Evolutionary conservation across 2,888 invertebrate species (phyloP).

Genomic region (Cecidostiba fungosa): DNA sequence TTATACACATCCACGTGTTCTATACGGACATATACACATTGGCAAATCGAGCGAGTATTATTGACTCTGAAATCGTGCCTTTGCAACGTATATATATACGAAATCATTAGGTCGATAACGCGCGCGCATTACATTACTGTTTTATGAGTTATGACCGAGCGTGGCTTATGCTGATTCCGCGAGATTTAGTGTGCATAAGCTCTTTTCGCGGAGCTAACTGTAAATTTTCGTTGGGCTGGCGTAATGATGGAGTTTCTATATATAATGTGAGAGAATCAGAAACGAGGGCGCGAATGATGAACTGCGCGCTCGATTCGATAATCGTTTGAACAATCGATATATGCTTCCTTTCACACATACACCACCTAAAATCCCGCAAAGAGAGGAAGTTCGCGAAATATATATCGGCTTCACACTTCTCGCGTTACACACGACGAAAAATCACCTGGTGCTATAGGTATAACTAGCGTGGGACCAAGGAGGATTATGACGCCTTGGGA

Average conservation of each 20-base stretch:
- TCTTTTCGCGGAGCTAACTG: constrained; percentile 48
- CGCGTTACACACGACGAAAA: constrained; percentile 65
- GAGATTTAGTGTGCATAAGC: constrained; percentile 40
- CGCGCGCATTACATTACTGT: constrained; percentile 23
- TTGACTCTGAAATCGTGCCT: constrained; percentile 38
- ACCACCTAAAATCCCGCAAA: background rate
- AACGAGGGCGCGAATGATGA: background rate
- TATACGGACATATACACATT: background rate
- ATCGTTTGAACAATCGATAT: background rate
- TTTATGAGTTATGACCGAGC: constrained; percentile 49
- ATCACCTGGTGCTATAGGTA: constrained; percentile 59
- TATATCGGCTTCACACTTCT: constrained; percentile 65
- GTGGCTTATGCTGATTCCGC: constrained; percentile 45
- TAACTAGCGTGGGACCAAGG: constrained; percentile 43
- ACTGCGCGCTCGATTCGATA: background rate
- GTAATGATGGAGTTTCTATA: constrained; percentile 3
- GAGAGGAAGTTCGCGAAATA: constrained; percentile 27
- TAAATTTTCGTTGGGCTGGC: constrained; percentile 28
- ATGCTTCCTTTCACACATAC: background rate
- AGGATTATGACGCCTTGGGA: constrained; percentile 51
- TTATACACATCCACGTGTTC: background rate
- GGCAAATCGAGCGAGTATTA: constrained; percentile 1
- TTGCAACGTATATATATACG: constrained; percentile 23
- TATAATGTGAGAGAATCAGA: background rate
- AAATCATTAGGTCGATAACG: constrained; percentile 58